Evolutionary conservation across 2,888 invertebrate species (phyloP), one percentile per base, ranked within the genome.

Genomic region (Steinernema hermaphroditum): DNA sequence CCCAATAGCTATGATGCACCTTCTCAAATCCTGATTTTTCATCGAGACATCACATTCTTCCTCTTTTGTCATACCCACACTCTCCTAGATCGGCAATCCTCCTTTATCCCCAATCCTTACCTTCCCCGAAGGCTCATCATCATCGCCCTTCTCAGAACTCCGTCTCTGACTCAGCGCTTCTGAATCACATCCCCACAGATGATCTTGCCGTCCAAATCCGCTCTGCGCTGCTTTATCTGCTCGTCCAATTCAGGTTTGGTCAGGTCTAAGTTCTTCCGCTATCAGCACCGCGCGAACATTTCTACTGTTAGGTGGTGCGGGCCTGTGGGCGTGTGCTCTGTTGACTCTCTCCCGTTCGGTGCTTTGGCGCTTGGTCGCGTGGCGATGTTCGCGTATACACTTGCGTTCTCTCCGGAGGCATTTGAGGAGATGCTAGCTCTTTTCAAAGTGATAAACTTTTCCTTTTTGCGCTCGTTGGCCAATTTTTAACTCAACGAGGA

Each of bases 241-340:
- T 19, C 46, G 46, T 6, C 46, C 4, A n/a, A 37, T 37, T 37
- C 37, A 46, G 46, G 46, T 46, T 46, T 46, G 4, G 6, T 37
- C 37, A 37, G 9, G 9, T 16, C 46, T 46, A 46, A 46, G n/a
- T 46, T 46, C n/a, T 16, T 46, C 46, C 22, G 16, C 22, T 46
- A 46, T 46, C 46, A 46, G 46, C 46, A 46, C 46, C 46, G 46
- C 46, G 46, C 46, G 46, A 16, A 46, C 46, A 16, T 46, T 41
- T 46, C 46, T 12, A 46, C 46, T 46, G 46, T 46, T 46, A 46
- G 46, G 46, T 46, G 46, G n/a, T 46, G 46, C 46, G 46, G 46
- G 46, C 46, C 46, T 46, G 46, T 46, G 46, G 46, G 46, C 46
- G 46, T 46, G 46, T 46, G 46, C 46, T 46, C 46, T 16, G 46